A percentile compares a stretch with the other conserved stretches of the same genome.
phyloP scores from a whole-genome alignment of 2,113 vertebrate genomes.

The Charina bottae region DNA sequence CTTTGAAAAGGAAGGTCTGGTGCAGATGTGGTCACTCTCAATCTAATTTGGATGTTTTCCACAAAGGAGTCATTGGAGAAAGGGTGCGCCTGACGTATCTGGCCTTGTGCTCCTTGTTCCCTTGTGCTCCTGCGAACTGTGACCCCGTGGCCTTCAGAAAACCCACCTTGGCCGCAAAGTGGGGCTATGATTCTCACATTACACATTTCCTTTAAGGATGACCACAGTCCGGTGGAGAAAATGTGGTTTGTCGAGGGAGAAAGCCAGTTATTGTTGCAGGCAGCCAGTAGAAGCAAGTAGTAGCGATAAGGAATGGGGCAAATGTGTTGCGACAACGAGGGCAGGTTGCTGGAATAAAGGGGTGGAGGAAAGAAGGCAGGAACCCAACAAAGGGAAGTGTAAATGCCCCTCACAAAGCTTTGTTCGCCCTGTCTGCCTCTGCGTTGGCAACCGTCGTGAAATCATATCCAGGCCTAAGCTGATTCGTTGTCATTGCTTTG shows the following conservation, averaged over 20 bases:
- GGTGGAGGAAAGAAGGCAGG: background rate
- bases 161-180: background rate
- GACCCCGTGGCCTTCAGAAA: background rate
- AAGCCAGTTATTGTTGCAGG: background rate
- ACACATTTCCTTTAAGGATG: background rate
- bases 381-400: no score
- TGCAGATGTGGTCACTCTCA: accelerated
- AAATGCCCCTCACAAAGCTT: background rate
- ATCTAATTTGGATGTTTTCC: background rate
- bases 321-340: background rate
- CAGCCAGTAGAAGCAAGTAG: background rate
- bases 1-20: background rate
- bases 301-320: background rate
- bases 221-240: background rate
- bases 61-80: background rate
- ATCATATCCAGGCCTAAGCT: conserved; percentile 54
- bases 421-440: conserved; percentile 1
- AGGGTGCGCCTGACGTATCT: background rate
- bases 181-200: background rate
- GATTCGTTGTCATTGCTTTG: conserved; percentile 62
- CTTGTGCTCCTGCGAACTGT: background rate
- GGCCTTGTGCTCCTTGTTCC: background rate
- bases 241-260: background rate
- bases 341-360: no score
- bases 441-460: conserved; percentile 57